These are phyloP conservation scores for Drosophila bunnanda DNA, from an alignment of 2,888 invertebrate genomes.

Conservation along the genomic window DNA sequence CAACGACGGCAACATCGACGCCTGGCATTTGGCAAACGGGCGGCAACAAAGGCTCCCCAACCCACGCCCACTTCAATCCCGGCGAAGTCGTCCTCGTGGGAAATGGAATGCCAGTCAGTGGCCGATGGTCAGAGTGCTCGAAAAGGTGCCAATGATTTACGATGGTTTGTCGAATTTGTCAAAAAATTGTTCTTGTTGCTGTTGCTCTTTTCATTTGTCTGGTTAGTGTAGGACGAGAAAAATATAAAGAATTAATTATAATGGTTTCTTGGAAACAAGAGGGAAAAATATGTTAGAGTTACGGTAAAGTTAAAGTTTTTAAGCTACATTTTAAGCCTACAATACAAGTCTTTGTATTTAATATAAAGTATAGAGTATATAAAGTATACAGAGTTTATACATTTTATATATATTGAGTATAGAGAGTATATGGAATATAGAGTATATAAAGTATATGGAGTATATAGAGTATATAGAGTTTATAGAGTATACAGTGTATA, in stretches of 20 bases:
- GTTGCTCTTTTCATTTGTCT: constrained; percentile 11
- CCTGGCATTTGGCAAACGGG: constrained; percentile 46
- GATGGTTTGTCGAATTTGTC: constrained; percentile 74
- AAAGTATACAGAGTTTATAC: no score
- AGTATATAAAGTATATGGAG: no score
- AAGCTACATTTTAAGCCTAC: background rate
- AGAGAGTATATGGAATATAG: no score
- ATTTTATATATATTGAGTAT: no score
- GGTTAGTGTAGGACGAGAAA: background rate
- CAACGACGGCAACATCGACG: constrained; percentile 25
- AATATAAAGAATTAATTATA: background rate
- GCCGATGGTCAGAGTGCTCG: constrained; percentile 6
- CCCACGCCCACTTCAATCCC: constrained; percentile 30
- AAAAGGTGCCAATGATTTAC: constrained; percentile 68
- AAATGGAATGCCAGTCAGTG: constrained; percentile 32
- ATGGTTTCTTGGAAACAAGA: background rate
- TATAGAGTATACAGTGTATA: no score
- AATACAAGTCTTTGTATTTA: no score
- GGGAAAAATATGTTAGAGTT: background rate
- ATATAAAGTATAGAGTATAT: no score
- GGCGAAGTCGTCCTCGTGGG: constrained; percentile 25
- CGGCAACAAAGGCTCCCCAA: constrained; percentile 33
- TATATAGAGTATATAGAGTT: no score
- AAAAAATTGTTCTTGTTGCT: constrained; percentile 57
- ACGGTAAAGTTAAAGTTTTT: background rate